Evolutionary conservation across 2,797 vertebrate species (phyloP).

Genomic region (Gymnocypris eckloni): DNA sequence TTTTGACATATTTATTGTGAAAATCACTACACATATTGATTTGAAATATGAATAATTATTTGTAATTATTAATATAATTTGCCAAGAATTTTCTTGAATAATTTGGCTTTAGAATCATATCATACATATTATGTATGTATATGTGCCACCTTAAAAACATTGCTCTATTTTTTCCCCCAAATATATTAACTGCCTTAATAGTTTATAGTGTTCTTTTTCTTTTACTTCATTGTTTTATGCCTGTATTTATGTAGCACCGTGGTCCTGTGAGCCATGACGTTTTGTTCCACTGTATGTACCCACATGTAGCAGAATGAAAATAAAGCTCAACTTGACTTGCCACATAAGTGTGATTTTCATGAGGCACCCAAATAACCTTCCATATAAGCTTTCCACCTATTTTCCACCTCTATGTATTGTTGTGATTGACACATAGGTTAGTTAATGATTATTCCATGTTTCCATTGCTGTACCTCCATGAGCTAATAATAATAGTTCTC

Average conservation of each 20-base stretch:
- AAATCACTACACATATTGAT: background rate
- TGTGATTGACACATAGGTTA: conserved; percentile 46
- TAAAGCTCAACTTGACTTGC: too few relatives aligned
- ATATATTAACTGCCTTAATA: background rate
- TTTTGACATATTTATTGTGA: background rate
- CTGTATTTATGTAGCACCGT: too few relatives aligned
- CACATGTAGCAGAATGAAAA: too few relatives aligned
- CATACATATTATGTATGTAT: background rate
- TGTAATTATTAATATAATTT: background rate
- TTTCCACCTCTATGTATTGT: conserved; percentile 14
- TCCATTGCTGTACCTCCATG: conserved; percentile 50
- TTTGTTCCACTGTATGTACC: too few relatives aligned
- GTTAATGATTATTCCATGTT: conserved; percentile 63
- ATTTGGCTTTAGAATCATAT: background rate
- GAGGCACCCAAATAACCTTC: background rate
- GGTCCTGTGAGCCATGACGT: too few relatives aligned
- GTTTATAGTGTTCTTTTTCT: too few relatives aligned
- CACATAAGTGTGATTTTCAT: background rate
- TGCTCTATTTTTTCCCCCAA: too few relatives aligned
- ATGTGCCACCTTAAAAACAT: background rate
- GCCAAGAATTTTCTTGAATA: background rate
- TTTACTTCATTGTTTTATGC: too few relatives aligned
- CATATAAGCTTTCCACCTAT: conserved; percentile 1
- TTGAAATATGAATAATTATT: background rate
- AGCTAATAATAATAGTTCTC: conserved; percentile 32